These are phyloP conservation scores for Electrona antarctica DNA, from an alignment of 2,113 vertebrate species.

Conservation along the genomic window DNA sequence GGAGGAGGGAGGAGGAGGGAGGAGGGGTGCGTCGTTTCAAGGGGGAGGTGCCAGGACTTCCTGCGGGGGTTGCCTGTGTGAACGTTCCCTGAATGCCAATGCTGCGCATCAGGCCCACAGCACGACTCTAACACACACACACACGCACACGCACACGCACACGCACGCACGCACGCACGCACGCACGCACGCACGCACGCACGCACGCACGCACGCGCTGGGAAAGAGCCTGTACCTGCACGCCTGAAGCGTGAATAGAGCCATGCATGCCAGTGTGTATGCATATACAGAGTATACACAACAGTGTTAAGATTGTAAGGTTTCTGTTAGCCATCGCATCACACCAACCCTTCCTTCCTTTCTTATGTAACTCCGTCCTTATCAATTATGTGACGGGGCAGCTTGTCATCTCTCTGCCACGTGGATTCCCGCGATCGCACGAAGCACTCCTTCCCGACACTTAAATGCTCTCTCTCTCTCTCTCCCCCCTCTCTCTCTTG, in stretches of 20 bases:
- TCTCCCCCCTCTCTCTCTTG: background rate
- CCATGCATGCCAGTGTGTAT: background rate
- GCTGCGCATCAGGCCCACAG: constrained; percentile 63
- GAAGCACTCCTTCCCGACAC: constrained; percentile 19
- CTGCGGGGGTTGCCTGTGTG: constrained; percentile 75
- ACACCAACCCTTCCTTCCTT: background rate
- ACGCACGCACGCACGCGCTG: background rate
- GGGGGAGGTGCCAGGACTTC: constrained; percentile 70
- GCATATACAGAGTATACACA: no score
- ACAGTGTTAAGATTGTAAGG: background rate
- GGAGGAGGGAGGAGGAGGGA: constrained; percentile 5
- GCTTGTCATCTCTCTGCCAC: constrained; percentile 20
- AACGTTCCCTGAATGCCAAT: constrained; percentile 77
- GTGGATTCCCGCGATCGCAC: constrained; percentile 37
- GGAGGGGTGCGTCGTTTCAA: constrained; percentile 31
- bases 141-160: constrained; percentile 15
- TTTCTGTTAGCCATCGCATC: background rate
- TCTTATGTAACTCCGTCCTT: background rate
- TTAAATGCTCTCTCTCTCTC: background rate
- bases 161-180: constrained; percentile 37
- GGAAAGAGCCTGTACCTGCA: constrained; percentile 36
- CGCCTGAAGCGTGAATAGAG: constrained; percentile 19
- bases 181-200: background rate
- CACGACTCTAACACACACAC: constrained; percentile 56
- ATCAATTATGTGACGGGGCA: constrained; percentile 25